Conservation (phyloP, 2,113 vertebrate genomes). For the Nycticorax nycticorax region DNA sequence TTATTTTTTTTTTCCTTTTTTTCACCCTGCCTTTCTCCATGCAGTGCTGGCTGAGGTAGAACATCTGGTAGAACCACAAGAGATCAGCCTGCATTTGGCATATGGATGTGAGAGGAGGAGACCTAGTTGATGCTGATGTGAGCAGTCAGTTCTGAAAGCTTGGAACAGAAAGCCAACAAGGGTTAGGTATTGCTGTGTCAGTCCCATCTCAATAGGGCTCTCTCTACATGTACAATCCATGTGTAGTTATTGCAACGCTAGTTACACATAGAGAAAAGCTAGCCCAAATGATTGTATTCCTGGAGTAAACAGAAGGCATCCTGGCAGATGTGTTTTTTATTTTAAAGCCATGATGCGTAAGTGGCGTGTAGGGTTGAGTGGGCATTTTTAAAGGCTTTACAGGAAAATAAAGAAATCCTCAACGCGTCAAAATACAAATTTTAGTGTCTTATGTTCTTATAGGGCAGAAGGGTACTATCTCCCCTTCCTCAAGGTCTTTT, state of each 20-base stretch:
- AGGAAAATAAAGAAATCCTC: background rate
- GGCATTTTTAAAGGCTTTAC: background rate
- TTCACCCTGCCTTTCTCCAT: background rate
- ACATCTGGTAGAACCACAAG: background rate
- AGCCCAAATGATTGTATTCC: background rate
- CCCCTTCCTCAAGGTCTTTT: background rate
- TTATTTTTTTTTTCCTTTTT: background rate
- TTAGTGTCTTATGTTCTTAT: background rate
- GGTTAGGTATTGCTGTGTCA: background rate
- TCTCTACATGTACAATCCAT: background rate
- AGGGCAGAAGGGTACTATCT: background rate
- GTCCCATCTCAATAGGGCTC: background rate
- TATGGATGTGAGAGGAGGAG: rapidly evolving
- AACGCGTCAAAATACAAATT: background rate
- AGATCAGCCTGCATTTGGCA: background rate
- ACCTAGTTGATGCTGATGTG: background rate
- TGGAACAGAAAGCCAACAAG: background rate
- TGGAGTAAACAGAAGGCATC: background rate
- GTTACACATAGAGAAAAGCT: background rate
- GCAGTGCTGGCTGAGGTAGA: background rate
- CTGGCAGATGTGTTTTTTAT: background rate
- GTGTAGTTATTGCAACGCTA: background rate
- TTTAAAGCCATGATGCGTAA: background rate
- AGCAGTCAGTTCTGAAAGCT: background rate
- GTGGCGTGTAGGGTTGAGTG: background rate